Conservation (phyloP, 2,113 vertebrate genomes). For the Aldabrachelys gigantea region DNA sequence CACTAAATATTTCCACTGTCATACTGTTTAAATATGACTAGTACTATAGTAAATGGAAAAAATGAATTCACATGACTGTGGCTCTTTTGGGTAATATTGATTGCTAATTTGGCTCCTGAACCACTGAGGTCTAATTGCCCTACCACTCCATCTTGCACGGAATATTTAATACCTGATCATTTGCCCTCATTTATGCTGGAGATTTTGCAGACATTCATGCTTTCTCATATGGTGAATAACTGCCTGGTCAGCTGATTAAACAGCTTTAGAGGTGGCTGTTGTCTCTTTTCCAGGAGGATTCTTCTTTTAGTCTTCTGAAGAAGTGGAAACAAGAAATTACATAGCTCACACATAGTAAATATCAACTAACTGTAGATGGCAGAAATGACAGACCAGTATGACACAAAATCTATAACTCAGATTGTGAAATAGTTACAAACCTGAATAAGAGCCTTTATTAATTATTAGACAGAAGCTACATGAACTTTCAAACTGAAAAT, state of each 20-base stretch:
- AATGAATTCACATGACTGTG: neutral
- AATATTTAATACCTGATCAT: neutral
- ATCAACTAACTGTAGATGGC: neutral
- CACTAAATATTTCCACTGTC: no score
- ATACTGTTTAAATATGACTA: neutral
- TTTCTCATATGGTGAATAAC: neutral
- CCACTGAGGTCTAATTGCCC: neutral
- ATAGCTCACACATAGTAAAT: neutral
- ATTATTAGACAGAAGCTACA: no score
- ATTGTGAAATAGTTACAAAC: neutral
- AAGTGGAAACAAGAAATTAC: neutral
- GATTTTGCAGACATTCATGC: neutral
- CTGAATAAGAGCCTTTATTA: neutral
- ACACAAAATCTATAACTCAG: neutral
- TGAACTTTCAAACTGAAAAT: neutral
- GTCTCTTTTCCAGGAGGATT: fast-evolving
- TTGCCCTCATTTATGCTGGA: neutral
- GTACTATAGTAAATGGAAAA: neutral
- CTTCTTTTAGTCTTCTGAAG: fast-evolving
- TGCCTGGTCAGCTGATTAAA: neutral
- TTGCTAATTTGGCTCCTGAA: neutral
- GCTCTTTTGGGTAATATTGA: neutral
- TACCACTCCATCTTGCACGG: neutral
- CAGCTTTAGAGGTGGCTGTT: no score
- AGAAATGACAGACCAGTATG: neutral